phyloP scores from a whole-genome alignment of 2,797 vertebrate species.

The Nyctalus aviator region DNA sequence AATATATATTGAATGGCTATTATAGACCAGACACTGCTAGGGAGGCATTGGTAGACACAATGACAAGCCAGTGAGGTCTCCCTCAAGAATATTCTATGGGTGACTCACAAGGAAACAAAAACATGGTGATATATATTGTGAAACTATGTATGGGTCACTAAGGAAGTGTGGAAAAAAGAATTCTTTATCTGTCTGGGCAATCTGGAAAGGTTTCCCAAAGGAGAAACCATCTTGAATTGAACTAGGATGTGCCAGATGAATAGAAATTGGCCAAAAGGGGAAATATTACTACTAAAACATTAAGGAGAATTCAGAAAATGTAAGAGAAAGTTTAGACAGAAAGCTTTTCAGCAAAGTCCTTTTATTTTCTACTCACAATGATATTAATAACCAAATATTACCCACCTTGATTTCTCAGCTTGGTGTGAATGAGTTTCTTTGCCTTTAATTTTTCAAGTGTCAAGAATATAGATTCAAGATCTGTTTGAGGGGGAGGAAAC shows the following conservation, averaged over 20 bases:
- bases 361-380: conserved; percentile 27
- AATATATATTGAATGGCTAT: conserved; percentile 21
- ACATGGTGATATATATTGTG: not conserved
- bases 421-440: not conserved
- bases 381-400: conserved; percentile 12
- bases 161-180: not conserved
- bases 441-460: not conserved
- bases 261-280: not conserved
- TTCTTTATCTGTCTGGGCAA: not conserved
- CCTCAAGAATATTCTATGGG: not conserved
- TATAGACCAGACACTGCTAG: not conserved
- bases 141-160: not conserved
- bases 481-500: not conserved
- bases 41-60: not conserved
- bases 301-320: not conserved
- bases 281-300: not conserved
- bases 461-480: not conserved
- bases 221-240: conserved; percentile 23
- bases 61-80: not conserved
- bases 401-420: not conserved
- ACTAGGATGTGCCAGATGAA: not conserved
- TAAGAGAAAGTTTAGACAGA: not conserved
- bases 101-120: not conserved
- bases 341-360: not conserved
- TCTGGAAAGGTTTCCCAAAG: not conserved